Evolutionary conservation across 2,797 vertebrate genomes (phyloP).

Genomic region (Schizopygopsis malacanthus): DNA sequence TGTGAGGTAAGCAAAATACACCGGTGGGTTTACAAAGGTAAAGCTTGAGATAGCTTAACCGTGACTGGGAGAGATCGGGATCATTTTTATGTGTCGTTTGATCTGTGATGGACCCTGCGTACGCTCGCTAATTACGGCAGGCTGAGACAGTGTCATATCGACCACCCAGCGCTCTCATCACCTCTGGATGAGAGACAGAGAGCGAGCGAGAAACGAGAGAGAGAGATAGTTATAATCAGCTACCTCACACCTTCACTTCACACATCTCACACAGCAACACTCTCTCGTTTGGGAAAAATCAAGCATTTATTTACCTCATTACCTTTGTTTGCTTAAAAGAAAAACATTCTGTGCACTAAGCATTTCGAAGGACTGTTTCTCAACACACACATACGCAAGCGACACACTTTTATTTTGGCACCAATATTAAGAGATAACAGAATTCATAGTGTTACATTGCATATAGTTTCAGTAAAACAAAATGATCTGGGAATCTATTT

Average conservation of each 20-base stretch:
- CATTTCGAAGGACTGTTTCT: neutral
- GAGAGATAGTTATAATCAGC: slow-evolving; percentile 58
- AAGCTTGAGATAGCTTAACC: slow-evolving; percentile 56
- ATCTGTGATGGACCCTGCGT: slow-evolving; percentile 54
- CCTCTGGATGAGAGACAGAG: slow-evolving; percentile 48
- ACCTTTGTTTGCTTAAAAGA: slow-evolving; percentile 27
- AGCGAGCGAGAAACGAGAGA: slow-evolving; percentile 32
- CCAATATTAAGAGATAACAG: neutral
- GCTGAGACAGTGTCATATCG: slow-evolving; percentile 57
- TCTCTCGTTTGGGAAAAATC: slow-evolving; percentile 28
- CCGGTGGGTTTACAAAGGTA: slow-evolving; percentile 47
- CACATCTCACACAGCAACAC: slow-evolving; percentile 44
- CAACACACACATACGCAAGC: neutral
- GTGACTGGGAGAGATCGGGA: slow-evolving; percentile 55
- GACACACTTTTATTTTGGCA: neutral
- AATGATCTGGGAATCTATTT: neutral
- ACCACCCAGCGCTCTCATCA: slow-evolving; percentile 59
- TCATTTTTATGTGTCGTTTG: slow-evolving; percentile 64
- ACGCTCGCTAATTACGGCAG: slow-evolving; percentile 56
- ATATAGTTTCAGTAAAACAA: neutral
- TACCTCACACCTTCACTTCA: slow-evolving; percentile 59
- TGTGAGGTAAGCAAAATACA: slow-evolving; percentile 59
- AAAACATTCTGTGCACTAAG: neutral
- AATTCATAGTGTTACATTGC: neutral
- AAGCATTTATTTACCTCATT: slow-evolving; percentile 53